These are phyloP conservation scores for Telmatochromis brachygnathus DNA, from an alignment of 2,113 vertebrate genomes.

Conservation along the genomic window DNA sequence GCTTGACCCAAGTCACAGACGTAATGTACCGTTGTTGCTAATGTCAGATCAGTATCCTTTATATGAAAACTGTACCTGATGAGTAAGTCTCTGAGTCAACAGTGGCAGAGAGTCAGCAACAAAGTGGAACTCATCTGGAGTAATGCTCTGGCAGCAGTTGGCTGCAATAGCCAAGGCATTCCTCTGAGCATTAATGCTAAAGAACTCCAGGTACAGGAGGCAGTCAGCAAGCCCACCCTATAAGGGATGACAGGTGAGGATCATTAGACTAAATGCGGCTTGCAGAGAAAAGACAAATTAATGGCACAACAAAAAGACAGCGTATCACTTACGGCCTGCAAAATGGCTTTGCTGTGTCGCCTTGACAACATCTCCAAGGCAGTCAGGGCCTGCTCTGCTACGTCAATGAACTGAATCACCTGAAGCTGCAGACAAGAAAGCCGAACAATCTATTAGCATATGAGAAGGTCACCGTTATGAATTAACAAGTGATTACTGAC, in stretches of 20 bases:
- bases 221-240: slow-evolving; percentile 95
- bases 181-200: slow-evolving; percentile 99
- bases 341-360: slow-evolving; percentile 98
- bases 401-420: slow-evolving; percentile 99
- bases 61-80: slow-evolving; percentile 78
- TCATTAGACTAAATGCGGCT: background rate
- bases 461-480: background rate
- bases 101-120: slow-evolving; percentile 95
- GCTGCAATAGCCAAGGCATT: slow-evolving; percentile 97
- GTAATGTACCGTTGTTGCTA: background rate
- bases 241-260: background rate
- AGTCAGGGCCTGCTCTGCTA: slow-evolving; percentile 96
- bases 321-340: slow-evolving; percentile 88
- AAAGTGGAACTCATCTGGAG: slow-evolving; percentile 98
- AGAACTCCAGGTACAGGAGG: slow-evolving; percentile 96
- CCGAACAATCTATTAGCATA: background rate
- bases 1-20: background rate
- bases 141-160: slow-evolving; percentile 99
- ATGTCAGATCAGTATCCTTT: background rate
- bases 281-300: background rate
- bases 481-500: background rate
- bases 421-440: slow-evolving; percentile 79
- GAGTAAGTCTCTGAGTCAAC: slow-evolving; percentile 95
- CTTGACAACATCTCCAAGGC: slow-evolving; percentile 97
- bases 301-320: background rate